Evolutionary conservation across 1,140 invertebrate species (phyloP).

Genomic region (Andricus grossulariae): DNA sequence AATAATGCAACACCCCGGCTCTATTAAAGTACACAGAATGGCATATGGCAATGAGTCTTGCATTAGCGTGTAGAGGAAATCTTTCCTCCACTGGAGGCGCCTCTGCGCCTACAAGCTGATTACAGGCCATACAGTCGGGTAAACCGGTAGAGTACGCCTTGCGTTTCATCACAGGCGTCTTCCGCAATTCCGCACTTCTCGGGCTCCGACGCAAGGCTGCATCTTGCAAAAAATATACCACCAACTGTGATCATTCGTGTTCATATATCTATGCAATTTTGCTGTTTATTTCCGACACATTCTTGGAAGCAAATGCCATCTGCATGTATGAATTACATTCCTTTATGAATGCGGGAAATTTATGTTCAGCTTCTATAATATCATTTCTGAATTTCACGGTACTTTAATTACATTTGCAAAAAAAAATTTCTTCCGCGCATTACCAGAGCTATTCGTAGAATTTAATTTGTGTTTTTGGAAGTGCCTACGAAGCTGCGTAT

Average conservation of each 20-base stretch:
- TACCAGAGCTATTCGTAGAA: background rate
- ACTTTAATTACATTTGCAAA: background rate
- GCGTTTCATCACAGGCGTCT: slow-evolving; percentile 33
- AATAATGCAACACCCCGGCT: slow-evolving; percentile 48
- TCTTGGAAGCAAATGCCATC: slow-evolving; percentile 39
- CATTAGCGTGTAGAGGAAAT: no score
- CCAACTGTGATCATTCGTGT: slow-evolving; percentile 44
- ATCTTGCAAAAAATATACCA: slow-evolving; percentile 43
- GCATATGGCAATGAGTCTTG: background rate
- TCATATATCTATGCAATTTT: slow-evolving; percentile 40
- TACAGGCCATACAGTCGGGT: slow-evolving; percentile 57
- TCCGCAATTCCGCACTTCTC: slow-evolving; percentile 44
- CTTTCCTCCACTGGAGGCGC: background rate
- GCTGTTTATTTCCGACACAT: slow-evolving; percentile 41
- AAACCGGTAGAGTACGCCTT: slow-evolving; percentile 38
- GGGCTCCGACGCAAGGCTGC: slow-evolving; percentile 47
- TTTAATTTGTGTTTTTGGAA: no score
- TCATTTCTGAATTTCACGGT: background rate
- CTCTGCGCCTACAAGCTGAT: slow-evolving; percentile 63
- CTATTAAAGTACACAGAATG: background rate
- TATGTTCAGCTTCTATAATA: slow-evolving; percentile 6
- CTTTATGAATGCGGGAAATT: background rate
- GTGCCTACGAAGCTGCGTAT: no score
- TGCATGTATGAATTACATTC: slow-evolving; percentile 8
- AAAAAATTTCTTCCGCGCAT: background rate